Evolutionary conservation across 2,888 invertebrate genomes (phyloP).

Genomic region (Anthophora plumipes): DNA sequence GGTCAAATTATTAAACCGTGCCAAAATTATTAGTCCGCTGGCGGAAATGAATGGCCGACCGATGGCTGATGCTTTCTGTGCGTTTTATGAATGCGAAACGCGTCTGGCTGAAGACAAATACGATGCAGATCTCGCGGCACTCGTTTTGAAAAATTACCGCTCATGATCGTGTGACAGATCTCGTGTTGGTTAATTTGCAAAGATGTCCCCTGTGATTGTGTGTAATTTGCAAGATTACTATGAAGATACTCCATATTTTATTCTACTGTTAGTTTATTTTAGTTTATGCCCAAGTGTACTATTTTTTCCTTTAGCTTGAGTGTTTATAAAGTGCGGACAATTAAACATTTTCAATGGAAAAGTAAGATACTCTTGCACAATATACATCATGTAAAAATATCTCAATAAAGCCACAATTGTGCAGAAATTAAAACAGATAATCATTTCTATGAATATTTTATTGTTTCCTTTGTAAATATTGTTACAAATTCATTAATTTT

Average conservation of each 20-base stretch:
- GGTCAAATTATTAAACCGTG: constrained; percentile 40
- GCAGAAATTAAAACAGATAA: too few species aligned
- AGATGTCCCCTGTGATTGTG: background rate
- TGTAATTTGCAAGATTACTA: background rate
- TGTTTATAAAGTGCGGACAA: too few species aligned
- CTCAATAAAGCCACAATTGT: too few species aligned
- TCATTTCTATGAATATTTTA: too few species aligned
- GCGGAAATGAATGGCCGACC: constrained; percentile 33
- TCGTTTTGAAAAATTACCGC: background rate
- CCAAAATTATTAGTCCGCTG: constrained; percentile 24
- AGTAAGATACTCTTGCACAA: too few species aligned
- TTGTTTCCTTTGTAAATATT: too few species aligned
- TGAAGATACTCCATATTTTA: background rate
- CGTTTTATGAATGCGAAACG: constrained; percentile 15
- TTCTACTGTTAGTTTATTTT: background rate
- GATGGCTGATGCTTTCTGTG: constrained; percentile 11
- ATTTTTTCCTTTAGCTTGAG: too few species aligned
- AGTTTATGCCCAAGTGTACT: background rate
- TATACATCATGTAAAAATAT: too few species aligned
- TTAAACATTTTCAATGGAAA: too few species aligned
- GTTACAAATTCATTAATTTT: too few species aligned
- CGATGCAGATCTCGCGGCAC: background rate
- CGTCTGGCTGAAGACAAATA: constrained; percentile 7
- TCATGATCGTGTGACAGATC: background rate
- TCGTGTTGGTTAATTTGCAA: background rate